These are phyloP conservation scores for Lasioglossum morio DNA, from an alignment of 2,888 invertebrate genomes.

Conservation along the genomic window DNA sequence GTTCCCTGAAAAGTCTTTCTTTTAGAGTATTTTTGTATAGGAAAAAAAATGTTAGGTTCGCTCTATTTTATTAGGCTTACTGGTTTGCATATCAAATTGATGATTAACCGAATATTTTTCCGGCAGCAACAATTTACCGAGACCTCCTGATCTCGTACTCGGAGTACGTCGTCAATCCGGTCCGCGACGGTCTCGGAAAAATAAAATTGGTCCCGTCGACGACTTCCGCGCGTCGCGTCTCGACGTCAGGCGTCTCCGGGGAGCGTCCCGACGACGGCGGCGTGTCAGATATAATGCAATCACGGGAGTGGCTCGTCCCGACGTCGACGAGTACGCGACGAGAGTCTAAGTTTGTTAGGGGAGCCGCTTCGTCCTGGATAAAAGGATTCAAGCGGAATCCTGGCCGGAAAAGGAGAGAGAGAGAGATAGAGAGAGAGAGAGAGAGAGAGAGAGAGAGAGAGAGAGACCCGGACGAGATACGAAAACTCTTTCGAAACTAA, in stretches of 20 bases:
- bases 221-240: background rate
- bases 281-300: constrained; percentile 68
- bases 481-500: constrained; percentile 21
- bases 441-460: too few relatives aligned
- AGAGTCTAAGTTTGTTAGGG: constrained; percentile 62
- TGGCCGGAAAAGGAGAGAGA: background rate
- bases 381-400: constrained; percentile 44
- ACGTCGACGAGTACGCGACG: constrained; percentile 48
- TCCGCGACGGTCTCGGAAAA: constrained; percentile 21
- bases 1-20: too few relatives aligned
- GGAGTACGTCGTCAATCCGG: background rate
- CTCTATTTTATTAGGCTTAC: too few relatives aligned
- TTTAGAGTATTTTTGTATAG: too few relatives aligned
- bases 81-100: too few relatives aligned
- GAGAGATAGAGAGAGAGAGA: too few relatives aligned
- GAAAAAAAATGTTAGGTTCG: too few relatives aligned
- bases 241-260: constrained; percentile 39
- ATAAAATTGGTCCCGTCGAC: constrained; percentile 57
- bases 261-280: constrained; percentile 27
- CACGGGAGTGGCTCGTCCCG: constrained; percentile 58
- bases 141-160: background rate
- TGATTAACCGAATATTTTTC: too few relatives aligned
- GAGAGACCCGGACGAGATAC: background rate
- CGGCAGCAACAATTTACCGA: too few relatives aligned
- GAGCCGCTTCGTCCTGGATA: constrained; percentile 20